Base-by-base conservation (phyloP, 2,888 invertebrate species). In the Azorinus chamasolen region DNA sequence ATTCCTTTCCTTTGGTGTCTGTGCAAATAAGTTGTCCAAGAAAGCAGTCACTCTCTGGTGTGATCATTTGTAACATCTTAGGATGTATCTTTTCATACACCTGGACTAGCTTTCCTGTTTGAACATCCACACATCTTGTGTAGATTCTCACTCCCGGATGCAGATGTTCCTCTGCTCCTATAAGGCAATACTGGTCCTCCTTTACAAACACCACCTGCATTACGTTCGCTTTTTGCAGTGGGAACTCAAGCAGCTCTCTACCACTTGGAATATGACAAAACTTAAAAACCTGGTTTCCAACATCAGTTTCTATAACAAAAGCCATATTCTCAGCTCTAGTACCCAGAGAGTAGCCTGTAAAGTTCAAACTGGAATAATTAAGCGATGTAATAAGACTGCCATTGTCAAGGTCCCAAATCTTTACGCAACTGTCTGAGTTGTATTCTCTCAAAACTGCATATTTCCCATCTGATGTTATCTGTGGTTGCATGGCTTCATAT, bases 381-480 rank as follows among this genome's bases (percentile, higher is more conserved):
- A 88, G 16, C 0, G 46, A 43, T 14, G 50, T 59, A 0, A 75
- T 41, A 6, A 86, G 45, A 2, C 69, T n/a, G 8, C 85, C 84
- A 32, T 54, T 70, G 16, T 22, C 32, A 0, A 81, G 69, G 57
- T 84, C 75, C 83, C 85, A 88, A 1, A 85, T 55, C 41, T 80
- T 84, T 6, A 88, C 45, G 41, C 74, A 79, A 10, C 53, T 59
- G 0, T 79, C 80, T 3, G 71, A 69, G 41, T 78, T 48, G 48
- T 84, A 85, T 43, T 84, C 85, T 55, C 83, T 55, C 3, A 86
- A 51, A 18, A 86, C 78, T 18, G 77, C 81, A 65, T 84, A 83
- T 61, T 75, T 76, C 12, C 87, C 87, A 76, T 86, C 83, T 14
- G 66, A 58, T 2, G 84, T 75, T 3, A 87, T 59, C 2, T 41